These are phyloP conservation scores for Protodeltote pygarga DNA, from an alignment of 2,888 invertebrate species.

Conservation along the genomic window DNA sequence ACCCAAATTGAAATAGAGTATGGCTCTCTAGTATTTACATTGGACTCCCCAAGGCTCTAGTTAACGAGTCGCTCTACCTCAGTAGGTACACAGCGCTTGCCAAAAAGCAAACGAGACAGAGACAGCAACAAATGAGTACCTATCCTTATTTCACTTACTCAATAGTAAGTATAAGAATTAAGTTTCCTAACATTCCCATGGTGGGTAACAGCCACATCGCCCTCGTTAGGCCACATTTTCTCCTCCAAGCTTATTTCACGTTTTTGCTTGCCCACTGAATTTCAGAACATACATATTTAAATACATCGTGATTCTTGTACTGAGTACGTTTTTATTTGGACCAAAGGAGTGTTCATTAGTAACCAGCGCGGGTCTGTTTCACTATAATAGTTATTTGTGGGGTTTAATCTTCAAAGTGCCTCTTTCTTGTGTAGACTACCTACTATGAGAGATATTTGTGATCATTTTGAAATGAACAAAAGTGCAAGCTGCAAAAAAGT, in stretches of 20 bases:
- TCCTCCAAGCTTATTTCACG: conserved; percentile 35
- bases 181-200: conserved; percentile 20
- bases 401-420: conserved; percentile 47
- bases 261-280: conserved; percentile 36
- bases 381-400: conserved; percentile 37
- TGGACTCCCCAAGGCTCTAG: conserved; percentile 29
- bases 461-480: not conserved
- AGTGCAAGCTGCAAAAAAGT: not conserved
- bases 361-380: conserved; percentile 20
- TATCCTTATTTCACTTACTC: conserved; percentile 19
- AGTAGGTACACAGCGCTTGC: conserved; percentile 28
- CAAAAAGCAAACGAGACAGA: conserved; percentile 29
- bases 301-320: conserved; percentile 33
- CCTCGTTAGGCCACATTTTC: conserved; percentile 47
- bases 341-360: conserved; percentile 45
- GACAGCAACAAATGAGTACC: conserved; percentile 12
- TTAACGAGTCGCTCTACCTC: conserved; percentile 33
- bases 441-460: not conserved
- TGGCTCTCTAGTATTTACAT: conserved; percentile 28
- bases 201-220: conserved; percentile 30
- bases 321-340: conserved; percentile 34
- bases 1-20: conserved; percentile 30
- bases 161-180: conserved; percentile 24
- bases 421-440: conserved; percentile 16
- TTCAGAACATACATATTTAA: conserved; percentile 40